These are phyloP conservation scores for Hecatera dysodea DNA, from an alignment of 2,888 invertebrate species.

Conservation along the genomic window DNA sequence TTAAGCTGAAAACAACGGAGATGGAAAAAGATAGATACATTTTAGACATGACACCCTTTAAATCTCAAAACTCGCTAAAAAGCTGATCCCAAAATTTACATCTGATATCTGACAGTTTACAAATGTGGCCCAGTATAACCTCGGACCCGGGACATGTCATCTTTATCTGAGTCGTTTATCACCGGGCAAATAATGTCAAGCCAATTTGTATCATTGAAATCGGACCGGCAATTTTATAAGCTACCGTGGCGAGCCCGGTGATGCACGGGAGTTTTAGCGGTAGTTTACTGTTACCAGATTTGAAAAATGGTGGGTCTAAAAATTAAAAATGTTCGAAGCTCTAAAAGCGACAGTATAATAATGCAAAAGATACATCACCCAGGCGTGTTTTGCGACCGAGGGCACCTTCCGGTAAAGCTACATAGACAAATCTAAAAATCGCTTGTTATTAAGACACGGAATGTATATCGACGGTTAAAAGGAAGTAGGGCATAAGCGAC, in stretches of 20 bases:
- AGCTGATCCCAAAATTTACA: conserved; percentile 28
- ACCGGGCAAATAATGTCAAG: conserved; percentile 56
- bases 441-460: too few relatives aligned
- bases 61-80: conserved; percentile 24
- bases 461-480: too few relatives aligned
- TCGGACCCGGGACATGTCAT: conserved; percentile 47
- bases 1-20: neutral
- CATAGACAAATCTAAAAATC: too few relatives aligned
- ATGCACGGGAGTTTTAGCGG: neutral
- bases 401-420: too few relatives aligned
- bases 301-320: neutral
- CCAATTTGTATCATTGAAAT: conserved; percentile 61
- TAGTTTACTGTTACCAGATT: neutral
- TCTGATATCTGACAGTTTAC: conserved; percentile 56
- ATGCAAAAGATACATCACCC: too few relatives aligned
- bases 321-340: neutral
- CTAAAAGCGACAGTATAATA: too few relatives aligned
- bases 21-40: neutral
- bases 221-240: conserved; percentile 33
- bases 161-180: conserved; percentile 60
- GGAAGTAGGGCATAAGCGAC: too few relatives aligned
- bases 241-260: neutral
- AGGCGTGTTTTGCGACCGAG: too few relatives aligned
- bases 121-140: conserved; percentile 45
- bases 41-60: too few relatives aligned